Evolutionary conservation across 2,888 invertebrate genomes (phyloP), one percentile per base, ranked within the genome.

Genomic region (Diarsia brunnea): DNA sequence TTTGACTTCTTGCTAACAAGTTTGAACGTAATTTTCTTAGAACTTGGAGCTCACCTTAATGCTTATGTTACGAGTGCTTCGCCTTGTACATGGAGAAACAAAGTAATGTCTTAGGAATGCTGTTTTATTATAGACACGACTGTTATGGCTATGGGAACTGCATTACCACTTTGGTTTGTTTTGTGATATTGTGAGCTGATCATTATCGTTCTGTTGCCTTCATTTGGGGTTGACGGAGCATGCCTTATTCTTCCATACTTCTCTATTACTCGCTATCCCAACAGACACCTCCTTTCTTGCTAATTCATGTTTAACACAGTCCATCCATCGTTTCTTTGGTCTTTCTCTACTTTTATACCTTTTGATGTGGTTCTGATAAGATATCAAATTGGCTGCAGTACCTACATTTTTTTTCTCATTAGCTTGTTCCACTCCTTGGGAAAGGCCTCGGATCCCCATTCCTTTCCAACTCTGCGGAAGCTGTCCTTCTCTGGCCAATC

Each of bases 31-130:
- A 65, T 49, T 78, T 75, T 80, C 58, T 55, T n/a, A 65, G 49
- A 74, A 71, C 51, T 78, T 60, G 14, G 27, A 53, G 55, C 79
- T 49, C 47, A 58, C 47, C 58, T 60, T 55, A 43, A 24, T 51
- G 31, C 51, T 3, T 65, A 24, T 69, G 72, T 73, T 21, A 38
- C 38, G 24, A 73, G 43, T 61, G 61, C 64, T 73, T 43, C 27
- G 31, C 4, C n/a, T 55, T 27, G 19, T 65, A 73, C 69, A 60
- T 43, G 47, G 14, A 66, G 24, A 43, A 79, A 72, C 69, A 75
- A 78, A 69, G 66, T 69, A 69, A 60, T 61, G 60, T 61, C 61
- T 61, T 14, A 51, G 63, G 84, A 84, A 84, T 84, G 84, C 43
- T 61, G 80, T 71, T 71, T 79, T 71, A 79, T 31, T 70, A 55